These are phyloP conservation scores for Acanthurus lineatus DNA, from an alignment of 2,797 vertebrate genomes.

Conservation along the genomic window DNA sequence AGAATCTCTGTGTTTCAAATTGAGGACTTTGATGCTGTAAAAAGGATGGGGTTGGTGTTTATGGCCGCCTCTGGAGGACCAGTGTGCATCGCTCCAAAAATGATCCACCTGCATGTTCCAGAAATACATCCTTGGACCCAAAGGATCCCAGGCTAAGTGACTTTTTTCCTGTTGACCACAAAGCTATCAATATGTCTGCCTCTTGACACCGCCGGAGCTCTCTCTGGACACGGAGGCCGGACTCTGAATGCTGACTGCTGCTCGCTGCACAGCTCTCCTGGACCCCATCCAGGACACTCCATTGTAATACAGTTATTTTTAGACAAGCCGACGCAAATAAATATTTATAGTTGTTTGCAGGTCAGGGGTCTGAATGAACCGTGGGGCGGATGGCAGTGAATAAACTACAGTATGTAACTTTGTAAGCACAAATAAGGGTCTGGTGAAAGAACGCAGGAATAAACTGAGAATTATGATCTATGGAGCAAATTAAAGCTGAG, in stretches of 20 bases:
- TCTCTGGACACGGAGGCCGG: conserved; percentile 68
- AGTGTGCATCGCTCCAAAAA: conserved; percentile 49
- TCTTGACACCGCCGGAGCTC: conserved; percentile 72
- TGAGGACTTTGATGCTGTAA: conserved; percentile 23
- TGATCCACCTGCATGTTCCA: conserved; percentile 61
- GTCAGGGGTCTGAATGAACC: conserved; percentile 77
- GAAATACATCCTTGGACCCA: conserved; percentile 74
- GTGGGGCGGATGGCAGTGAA: conserved; percentile 57
- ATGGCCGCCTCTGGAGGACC: conserved; percentile 55
- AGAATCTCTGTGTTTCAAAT: conserved; percentile 23
- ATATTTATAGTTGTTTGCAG: conserved; percentile 85
- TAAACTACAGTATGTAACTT: conserved; percentile 59
- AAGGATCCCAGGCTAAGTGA: conserved; percentile 73
- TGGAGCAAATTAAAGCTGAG: conserved; percentile 38
- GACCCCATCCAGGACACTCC: conserved; percentile 76
- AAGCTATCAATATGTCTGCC: conserved; percentile 81
- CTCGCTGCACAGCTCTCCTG: conserved; percentile 72
- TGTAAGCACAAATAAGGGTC: conserved; percentile 68
- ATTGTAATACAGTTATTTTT: conserved; percentile 85
- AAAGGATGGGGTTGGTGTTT: conserved; percentile 48
- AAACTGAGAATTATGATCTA: conserved; percentile 40
- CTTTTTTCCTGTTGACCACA: conserved; percentile 75
- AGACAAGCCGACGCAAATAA: conserved; percentile 83
- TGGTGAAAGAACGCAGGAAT: conserved; percentile 43
- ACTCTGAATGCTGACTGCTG: conserved; percentile 79